Evolutionary conservation across 1,140 invertebrate genomes (phyloP).

Genomic region (Drosophila malerkotliana): DNA sequence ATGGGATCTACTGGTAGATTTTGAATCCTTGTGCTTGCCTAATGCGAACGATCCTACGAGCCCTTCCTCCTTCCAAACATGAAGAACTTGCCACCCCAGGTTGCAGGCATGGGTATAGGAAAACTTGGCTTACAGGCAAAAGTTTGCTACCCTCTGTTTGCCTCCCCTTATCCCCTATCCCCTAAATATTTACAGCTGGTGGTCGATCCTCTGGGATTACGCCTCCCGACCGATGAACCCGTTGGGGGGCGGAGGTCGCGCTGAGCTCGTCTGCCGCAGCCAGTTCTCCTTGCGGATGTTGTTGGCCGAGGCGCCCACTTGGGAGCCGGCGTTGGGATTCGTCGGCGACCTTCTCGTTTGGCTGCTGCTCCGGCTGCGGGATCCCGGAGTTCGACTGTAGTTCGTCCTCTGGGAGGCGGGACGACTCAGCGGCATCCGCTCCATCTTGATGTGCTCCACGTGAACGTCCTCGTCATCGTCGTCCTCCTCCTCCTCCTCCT

Average conservation of each 20-base stretch:
- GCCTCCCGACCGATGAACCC: constrained; percentile 81
- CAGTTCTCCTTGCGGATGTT: constrained; percentile 76
- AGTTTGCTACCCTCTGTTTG: constrained; percentile 39
- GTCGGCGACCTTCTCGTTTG: constrained; percentile 51
- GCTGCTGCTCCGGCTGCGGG: constrained; percentile 61
- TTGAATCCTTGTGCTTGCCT: not conserved
- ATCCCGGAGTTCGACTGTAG: constrained; percentile 30
- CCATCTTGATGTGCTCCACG: constrained; percentile 75
- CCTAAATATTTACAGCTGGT: constrained; percentile 45
- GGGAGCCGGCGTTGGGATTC: constrained; percentile 23
- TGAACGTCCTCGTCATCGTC: constrained; percentile 57
- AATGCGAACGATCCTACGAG: not conserved
- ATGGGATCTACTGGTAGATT: not conserved
- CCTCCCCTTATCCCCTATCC: not conserved
- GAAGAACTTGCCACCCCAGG: not conserved
- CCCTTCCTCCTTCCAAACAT: not conserved
- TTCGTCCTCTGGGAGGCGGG: constrained; percentile 31
- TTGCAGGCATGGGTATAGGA: constrained; percentile 15
- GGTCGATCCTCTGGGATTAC: constrained; percentile 30
- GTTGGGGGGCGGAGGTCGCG: constrained; percentile 71
- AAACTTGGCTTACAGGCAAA: constrained; percentile 58
- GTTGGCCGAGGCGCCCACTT: constrained; percentile 31
- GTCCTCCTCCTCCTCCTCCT: constrained; percentile 55
- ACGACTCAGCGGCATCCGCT: constrained; percentile 67
- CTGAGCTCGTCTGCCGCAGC: constrained; percentile 52